These are phyloP conservation scores for Aphis gossypii DNA, from an alignment of 1,140 invertebrate species.

Conservation along the genomic window DNA sequence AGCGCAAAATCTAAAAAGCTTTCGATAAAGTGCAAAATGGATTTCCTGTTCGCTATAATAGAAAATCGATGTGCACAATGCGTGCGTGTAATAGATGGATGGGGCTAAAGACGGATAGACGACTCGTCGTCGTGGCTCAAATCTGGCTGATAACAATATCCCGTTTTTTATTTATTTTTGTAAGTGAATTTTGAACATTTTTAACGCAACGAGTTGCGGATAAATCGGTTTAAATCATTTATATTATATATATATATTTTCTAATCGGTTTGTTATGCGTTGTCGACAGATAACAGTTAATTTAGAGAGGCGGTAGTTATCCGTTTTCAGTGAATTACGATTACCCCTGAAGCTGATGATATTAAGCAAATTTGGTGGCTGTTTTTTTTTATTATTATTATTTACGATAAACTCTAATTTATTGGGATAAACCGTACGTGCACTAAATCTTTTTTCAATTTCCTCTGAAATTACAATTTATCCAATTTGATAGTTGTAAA, in stretches of 20 bases:
- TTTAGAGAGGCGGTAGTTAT: neutral
- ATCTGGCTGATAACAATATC: neutral
- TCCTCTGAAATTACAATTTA: neutral
- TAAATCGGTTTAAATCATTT: neutral
- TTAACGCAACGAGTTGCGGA: neutral
- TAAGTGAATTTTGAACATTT: neutral
- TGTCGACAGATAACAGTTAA: neutral
- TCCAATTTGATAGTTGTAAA: neutral
- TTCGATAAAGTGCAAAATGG: neutral
- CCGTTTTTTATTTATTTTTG: neutral
- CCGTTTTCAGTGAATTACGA: neutral
- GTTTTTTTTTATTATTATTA: neutral
- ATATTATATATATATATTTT: neutral
- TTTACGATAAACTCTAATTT: neutral
- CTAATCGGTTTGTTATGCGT: neutral
- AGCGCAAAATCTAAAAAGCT: neutral
- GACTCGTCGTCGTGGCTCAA: neutral
- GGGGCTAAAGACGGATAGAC: neutral
- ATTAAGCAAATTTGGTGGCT: neutral
- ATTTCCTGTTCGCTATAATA: neutral
- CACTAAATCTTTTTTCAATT: neutral
- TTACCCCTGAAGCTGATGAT: neutral
- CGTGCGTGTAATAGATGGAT: neutral
- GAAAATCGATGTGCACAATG: neutral
- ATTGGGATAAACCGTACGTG: too few species aligned